Evolutionary conservation across 2,113 vertebrate species (phyloP), one percentile per base, ranked within the genome.

Genomic region (Lophotis ruficrista): DNA sequence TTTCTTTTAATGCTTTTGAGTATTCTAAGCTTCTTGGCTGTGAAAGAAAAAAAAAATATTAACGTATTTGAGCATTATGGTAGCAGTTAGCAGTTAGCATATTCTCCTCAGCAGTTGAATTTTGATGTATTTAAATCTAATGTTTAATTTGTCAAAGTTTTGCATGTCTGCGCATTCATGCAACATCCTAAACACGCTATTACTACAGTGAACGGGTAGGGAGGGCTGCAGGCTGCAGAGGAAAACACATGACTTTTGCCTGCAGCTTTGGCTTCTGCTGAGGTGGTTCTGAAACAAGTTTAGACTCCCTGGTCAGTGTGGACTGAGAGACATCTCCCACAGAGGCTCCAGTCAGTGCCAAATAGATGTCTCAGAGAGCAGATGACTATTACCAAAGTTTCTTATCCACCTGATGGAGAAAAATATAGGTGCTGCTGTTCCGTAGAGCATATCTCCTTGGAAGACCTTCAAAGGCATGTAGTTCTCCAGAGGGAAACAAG

Each of bases 41-140:
- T 62, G 72, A 81, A 76, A 78, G 28, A n/a, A 45, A 76, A 68
- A 41, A 76, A 62, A 35, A 7, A 43, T 33, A 69, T 23, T 56
- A 38, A 86, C 1, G 0, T 64, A 51, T 25, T 19, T 83, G 41
- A 91, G 51, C 12, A 22, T 58, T 57, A 38, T 14, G 12, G 35
- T 56, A 47, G 66, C 27, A 85, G 12, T 45, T 56, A 47, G 66
- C 27, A 85, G 12, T 45, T 90, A 57, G 5, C 6, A 0, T 35
- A 41, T 70, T 94, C 41, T 62, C 51, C 77, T 86, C 31, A 81
- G 43, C 47, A 78, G 56, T 1, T 65, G 30, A 37, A 64, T 75
- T 78, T 56, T 81, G 94, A 93, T 25, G 4, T 89, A 69, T 87
- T 96, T 97, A 96, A 95, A 94, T 91, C 30, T 70, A 58, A 87